A percentile compares a stretch with the other conserved stretches of the same genome.
Evolutionary conservation across 2,113 vertebrate genomes (phyloP).

Genomic region (Arothron firmamentum): DNA sequence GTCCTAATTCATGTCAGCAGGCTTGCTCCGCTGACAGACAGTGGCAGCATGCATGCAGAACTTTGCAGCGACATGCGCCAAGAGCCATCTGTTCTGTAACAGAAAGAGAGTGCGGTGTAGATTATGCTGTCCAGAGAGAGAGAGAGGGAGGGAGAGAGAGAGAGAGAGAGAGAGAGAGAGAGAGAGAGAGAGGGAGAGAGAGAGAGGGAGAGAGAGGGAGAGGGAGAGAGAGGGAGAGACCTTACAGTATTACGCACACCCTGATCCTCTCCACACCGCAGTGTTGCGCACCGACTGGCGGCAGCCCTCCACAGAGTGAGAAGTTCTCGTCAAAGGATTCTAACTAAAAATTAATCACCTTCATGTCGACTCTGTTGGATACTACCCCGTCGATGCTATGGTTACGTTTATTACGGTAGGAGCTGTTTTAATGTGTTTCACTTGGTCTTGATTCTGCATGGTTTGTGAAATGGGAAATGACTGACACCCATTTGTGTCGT

Average conservation of each 20-base stretch:
- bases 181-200: constrained; percentile 34
- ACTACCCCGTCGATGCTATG: constrained; percentile 94
- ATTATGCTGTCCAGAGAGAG: constrained; percentile 53
- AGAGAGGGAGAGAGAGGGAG: constrained; percentile 34
- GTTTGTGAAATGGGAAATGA: background rate
- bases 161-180: constrained; percentile 35
- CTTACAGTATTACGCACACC: constrained; percentile 53
- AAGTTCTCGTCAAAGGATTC: constrained; percentile 80
- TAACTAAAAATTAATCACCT: constrained; percentile 83
- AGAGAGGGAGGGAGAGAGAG: constrained; percentile 39
- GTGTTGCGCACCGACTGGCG: constrained; percentile 55
- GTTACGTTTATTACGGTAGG: constrained; percentile 98
- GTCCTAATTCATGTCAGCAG: constrained; percentile 60
- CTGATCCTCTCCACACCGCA: constrained; percentile 67
- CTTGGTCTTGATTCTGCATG: background rate
- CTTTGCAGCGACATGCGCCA: constrained; percentile 46
- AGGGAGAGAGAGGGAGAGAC: constrained; percentile 29
- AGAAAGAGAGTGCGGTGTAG: constrained; percentile 40
- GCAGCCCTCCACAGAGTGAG: constrained; percentile 71
- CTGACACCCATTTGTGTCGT: background rate
- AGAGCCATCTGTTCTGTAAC: constrained; percentile 62
- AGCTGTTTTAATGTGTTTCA: background rate
- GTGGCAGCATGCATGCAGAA: constrained; percentile 44
- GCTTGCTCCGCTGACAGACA: constrained; percentile 34
- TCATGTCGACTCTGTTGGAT: constrained; percentile 95